Evolutionary conservation across 37 sponge, comb jelly and placozoan genomes (phyloP), one percentile per base, ranked within the genome.

Genomic region (Beroe ovata): DNA sequence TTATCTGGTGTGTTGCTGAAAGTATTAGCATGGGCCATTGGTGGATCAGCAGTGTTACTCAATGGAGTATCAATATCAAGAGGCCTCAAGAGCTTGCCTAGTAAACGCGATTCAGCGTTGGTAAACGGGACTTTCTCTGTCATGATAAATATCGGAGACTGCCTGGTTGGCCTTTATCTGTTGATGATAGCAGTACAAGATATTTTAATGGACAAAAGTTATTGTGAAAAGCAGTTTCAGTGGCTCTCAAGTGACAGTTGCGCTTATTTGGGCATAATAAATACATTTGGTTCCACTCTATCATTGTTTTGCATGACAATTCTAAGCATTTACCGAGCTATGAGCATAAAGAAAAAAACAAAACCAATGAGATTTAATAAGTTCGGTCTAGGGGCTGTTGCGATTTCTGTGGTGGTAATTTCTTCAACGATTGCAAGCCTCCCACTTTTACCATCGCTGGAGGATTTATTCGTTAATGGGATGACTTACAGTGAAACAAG

Each of bases 401-500:
- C 54, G 8, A 42, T 36, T 23, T n/a, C n/a, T n/a, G n/a, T n/a
- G n/a, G 54, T 77, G 4, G 8, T 77, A 14, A 26, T 40, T 77
- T 77, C 33, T 23, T 42, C 41, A 20, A 25, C 33, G 1, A 36
- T 42, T 42, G 54, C 84, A 1, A 6, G 26, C n/a, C 26, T 36
- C 54, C 84, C 84, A 4, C 41, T 77, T 11, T 28, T 42, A 3
- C 47, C 47, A 2, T 22, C 38, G 2, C 33, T 36, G 1, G 38
- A 77, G 23, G 84, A 77, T 77, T 77, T 19, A 20, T 77, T 77
- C 22, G n/a, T 42, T 8, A 77, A 77, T 42, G 84, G 84, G 4
- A 36, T 77, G 14, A 33, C 26, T 23, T 77, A 77, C 38, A 35
- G 47, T 8, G 38, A 39, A 1, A 40, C 4, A 22, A 39, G 6